Conservation (phyloP, 2,797 vertebrate genomes). For the Amazonetta brasiliensis region DNA sequence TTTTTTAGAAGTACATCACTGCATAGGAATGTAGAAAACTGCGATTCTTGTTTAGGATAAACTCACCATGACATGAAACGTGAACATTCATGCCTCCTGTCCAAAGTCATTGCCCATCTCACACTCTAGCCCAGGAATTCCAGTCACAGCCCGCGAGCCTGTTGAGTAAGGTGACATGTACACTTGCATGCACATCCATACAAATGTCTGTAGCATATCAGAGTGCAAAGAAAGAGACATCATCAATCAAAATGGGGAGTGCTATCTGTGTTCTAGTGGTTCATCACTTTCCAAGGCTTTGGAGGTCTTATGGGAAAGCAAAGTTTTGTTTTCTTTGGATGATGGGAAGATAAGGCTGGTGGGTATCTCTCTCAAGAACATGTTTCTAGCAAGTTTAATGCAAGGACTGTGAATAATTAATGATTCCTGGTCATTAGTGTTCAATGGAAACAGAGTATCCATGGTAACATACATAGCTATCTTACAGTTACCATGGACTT, state of each 20-base stretch:
- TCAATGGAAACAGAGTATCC: neutral
- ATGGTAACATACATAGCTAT: neutral
- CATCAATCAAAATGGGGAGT: neutral
- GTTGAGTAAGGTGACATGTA: neutral
- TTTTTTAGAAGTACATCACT: neutral
- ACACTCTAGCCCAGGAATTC: neutral
- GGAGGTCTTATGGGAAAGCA: neutral
- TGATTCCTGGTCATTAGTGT: neutral
- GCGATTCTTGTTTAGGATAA: neutral
- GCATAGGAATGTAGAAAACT: neutral
- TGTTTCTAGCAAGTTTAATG: neutral
- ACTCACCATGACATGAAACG: neutral
- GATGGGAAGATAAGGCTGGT: neutral
- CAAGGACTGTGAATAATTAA: neutral
- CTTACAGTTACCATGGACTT: neutral
- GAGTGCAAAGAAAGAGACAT: neutral
- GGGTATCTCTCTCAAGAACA: neutral
- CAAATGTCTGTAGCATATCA: neutral
- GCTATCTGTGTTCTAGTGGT: neutral
- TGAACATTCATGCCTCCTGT: neutral
- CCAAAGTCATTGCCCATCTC: neutral
- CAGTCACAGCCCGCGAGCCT: neutral
- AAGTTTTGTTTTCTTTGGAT: neutral
- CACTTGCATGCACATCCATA: rapidly evolving
- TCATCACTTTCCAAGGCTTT: neutral